These are phyloP conservation scores for Antrozous pallidus DNA, from an alignment of 2,797 vertebrate species.

Conservation along the genomic window DNA sequence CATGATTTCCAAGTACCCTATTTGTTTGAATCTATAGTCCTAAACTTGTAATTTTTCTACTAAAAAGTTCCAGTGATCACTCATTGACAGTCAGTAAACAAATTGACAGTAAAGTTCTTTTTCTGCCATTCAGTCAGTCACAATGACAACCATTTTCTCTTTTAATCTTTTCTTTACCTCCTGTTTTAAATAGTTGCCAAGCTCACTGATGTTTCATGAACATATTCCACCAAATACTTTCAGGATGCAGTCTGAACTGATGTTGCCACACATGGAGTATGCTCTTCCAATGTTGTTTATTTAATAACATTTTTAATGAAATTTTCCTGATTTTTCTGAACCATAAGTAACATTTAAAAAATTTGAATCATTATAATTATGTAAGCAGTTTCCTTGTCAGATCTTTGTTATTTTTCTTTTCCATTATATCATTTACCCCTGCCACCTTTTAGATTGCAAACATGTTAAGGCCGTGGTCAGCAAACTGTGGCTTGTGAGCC, in stretches of 20 bases:
- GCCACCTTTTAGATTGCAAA: background rate
- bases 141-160: background rate
- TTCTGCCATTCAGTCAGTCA: background rate
- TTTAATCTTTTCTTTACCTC: background rate
- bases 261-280: background rate
- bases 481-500: no score
- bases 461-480: no score
- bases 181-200: background rate
- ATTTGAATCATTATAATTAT: background rate
- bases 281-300: background rate
- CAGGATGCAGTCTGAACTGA: background rate
- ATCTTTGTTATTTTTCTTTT: background rate
- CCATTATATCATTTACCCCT: background rate
- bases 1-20: background rate
- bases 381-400: background rate
- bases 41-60: background rate
- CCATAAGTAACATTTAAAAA: background rate
- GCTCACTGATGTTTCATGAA: background rate
- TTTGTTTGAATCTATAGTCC: background rate
- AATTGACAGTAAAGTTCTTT: background rate
- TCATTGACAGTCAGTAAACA: background rate
- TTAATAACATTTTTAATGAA: background rate
- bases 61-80: background rate
- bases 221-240: background rate
- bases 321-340: background rate